Evolutionary conservation across 2,888 invertebrate species (phyloP).

Genomic region (Listrodromus nycthemerus): DNA sequence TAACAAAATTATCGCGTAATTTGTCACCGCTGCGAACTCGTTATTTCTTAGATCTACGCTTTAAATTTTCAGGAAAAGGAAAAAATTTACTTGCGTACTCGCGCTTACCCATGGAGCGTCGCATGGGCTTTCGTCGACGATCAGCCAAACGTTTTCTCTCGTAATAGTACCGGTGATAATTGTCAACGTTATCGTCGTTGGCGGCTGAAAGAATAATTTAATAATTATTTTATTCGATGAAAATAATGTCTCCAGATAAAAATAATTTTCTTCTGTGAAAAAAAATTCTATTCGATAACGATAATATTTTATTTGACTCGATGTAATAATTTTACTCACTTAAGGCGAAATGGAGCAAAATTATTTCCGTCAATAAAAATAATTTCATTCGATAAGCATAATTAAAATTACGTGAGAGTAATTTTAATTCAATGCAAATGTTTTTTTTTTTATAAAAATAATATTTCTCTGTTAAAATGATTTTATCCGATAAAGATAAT

Average conservation of each 20-base stretch:
- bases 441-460: not conserved
- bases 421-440: no score
- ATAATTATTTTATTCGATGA: not conserved
- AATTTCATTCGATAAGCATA: no score
- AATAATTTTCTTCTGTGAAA: no score
- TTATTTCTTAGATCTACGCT: not conserved
- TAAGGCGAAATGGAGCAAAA: not conserved
- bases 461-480: not conserved
- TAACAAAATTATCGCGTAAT: conserved; percentile 2
- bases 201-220: conserved; percentile 20
- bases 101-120: conserved; percentile 57
- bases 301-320: no score
- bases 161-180: conserved; percentile 13
- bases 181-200: conserved; percentile 3
- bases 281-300: no score
- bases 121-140: conserved; percentile 31
- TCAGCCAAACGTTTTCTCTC: conserved; percentile 55
- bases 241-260: not conserved
- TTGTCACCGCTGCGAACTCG: not conserved
- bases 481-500: no score
- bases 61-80: not conserved
- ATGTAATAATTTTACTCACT: no score
- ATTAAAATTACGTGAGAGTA: no score
- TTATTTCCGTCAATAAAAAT: no score
- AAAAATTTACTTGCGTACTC: conserved; percentile 58